phyloP scores from a whole-genome alignment of 2,113 vertebrate genomes.

The Xiphias gladius region DNA sequence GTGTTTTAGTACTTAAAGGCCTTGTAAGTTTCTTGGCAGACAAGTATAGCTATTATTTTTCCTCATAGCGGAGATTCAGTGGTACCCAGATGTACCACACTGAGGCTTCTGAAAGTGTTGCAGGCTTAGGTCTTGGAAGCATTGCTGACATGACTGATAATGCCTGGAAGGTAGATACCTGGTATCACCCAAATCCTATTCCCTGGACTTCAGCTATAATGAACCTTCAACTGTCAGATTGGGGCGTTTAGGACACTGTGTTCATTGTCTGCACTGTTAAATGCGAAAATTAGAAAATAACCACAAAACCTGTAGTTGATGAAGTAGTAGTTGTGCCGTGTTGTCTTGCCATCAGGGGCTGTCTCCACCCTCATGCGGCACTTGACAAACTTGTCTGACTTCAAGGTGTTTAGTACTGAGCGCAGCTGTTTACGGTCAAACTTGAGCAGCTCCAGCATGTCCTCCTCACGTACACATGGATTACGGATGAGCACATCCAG shows the following conservation, averaged over 20 bases:
- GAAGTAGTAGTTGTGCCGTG: constrained; percentile 98
- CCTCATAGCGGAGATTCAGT: background rate
- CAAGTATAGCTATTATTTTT: too few relatives aligned
- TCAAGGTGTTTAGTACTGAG: constrained; percentile 96
- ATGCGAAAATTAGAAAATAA: background rate
- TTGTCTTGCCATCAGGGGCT: constrained; percentile 94
- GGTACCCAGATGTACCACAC: background rate
- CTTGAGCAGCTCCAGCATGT: constrained; percentile 98
- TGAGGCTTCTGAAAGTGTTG: background rate
- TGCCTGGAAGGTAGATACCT: background rate
- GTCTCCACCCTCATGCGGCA: constrained; percentile 98
- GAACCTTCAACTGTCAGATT: background rate
- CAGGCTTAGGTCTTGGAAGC: background rate
- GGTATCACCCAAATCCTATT: background rate
- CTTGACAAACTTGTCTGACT: constrained; percentile 98
- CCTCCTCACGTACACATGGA: constrained; percentile 96
- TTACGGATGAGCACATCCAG: constrained; percentile 98
- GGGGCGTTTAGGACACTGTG: background rate
- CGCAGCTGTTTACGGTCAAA: constrained; percentile 98
- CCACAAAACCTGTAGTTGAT: constrained; percentile 90
- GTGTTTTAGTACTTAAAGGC: background rate
- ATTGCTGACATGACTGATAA: background rate
- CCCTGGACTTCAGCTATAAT: background rate
- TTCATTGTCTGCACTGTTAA: background rate
- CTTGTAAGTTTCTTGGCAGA: background rate